Evolutionary conservation across 2,888 invertebrate species (phyloP), one percentile per base, ranked within the genome.

Genomic region (Microdon myrmicae): DNA sequence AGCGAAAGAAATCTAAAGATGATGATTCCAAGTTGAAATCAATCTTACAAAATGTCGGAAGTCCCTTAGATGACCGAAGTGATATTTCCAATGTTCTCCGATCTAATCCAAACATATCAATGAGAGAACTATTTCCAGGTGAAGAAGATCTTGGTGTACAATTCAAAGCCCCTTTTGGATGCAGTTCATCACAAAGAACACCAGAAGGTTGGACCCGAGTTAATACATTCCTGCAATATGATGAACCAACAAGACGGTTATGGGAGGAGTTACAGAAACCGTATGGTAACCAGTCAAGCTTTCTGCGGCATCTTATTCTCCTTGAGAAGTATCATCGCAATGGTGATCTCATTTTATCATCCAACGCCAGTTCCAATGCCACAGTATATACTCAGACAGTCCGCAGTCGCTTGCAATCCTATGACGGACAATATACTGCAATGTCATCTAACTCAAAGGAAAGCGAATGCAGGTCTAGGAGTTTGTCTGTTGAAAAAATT

Each of bases 181-280:
- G 72, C 22, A 76, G 74, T 54, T 68, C 69, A 39, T 75, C 78
- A 14, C 76, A 74, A 20, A 84, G 88, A 0, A 91, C 90, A 0
- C 90, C 90, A 0, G 90, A 90, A 71, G 91, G 91, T 0, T 92
- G 92, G 92, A 91, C 92, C 69, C 89, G 90, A 59, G 90, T 90
- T 68, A 86, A 85, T 67, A 85, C 90, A 0, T 85, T 87, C 70
- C 86, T 93, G 43, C 92, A 92, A 71, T 92, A 91, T 68, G 92
- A 92, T 71, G 82, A 84, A 8, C 90, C 90, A n/a, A 92, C 92
- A 0, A 90, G 89, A 54, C 83, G 85, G 4, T 81, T 92, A 2
- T 93, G 92, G 90, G 87, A 89, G 61, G 90, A 90, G 69, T 75
- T 93, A 25, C 91, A 92, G 73, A 86, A 90, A 73, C 93, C 93